phyloP scores from a whole-genome alignment of 2,888 invertebrate species.

The Caenorhabditis becei region DNA sequence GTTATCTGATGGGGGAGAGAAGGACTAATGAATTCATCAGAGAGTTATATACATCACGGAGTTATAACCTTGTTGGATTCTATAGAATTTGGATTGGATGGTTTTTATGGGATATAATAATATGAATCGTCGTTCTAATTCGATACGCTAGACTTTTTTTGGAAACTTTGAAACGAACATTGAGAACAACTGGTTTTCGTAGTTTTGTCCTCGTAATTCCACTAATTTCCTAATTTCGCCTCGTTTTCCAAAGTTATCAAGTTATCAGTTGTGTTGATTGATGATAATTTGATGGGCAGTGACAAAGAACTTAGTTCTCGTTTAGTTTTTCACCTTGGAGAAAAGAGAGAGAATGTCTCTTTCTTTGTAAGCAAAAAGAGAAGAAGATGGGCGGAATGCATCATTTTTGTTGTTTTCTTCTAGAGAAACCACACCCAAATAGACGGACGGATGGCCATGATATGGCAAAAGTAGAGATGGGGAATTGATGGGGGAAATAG shows the following conservation, averaged over 20 bases:
- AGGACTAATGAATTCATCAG: not conserved
- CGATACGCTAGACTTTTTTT: no score
- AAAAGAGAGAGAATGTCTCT: no score
- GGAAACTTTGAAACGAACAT: no score
- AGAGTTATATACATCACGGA: not conserved
- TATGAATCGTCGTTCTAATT: no score
- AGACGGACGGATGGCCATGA: not conserved
- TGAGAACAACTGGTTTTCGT: no score
- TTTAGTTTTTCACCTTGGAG: no score
- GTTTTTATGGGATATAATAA: no score
- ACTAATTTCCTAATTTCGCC: not conserved
- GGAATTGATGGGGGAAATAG: no score
- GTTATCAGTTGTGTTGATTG: not conserved
- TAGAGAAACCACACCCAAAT: conserved; percentile 36
- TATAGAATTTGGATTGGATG: no score
- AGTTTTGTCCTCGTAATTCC: not conserved
- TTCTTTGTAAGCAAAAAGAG: not conserved
- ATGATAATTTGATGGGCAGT: conserved; percentile 3
- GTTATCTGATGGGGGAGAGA: not conserved
- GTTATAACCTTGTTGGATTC: not conserved
- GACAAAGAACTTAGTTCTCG: no score
- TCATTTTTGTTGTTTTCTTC: not conserved
- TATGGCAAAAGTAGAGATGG: no score
- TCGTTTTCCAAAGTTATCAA: not conserved
- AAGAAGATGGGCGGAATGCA: not conserved